Conservation (phyloP, 2,888 invertebrate species). For the Pecten maximus region DNA sequence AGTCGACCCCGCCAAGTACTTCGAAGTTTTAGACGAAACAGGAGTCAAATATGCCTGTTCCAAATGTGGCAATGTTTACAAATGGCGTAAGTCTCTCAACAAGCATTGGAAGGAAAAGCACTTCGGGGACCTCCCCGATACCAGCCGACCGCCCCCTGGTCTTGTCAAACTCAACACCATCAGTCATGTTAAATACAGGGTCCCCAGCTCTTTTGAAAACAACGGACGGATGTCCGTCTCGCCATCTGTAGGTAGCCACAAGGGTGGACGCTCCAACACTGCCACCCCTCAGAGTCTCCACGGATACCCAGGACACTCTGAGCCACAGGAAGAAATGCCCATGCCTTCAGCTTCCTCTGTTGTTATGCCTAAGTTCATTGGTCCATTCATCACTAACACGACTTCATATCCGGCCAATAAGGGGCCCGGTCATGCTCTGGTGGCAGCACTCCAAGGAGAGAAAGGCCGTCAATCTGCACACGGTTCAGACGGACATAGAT, state of each 20-base stretch:
- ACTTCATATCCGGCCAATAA: conserved; percentile 45
- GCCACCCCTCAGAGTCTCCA: conserved; percentile 50
- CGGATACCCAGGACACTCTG: conserved; percentile 52
- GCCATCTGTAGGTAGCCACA: conserved; percentile 55
- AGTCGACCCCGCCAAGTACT: conserved; percentile 80
- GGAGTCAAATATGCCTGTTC: conserved; percentile 82
- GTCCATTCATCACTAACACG: conserved; percentile 75
- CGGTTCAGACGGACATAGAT: background rate
- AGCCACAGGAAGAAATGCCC: conserved; percentile 39
- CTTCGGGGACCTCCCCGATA: conserved; percentile 76
- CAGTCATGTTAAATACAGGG: conserved; percentile 51
- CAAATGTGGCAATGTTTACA: conserved; percentile 82
- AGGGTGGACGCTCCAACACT: conserved; percentile 43
- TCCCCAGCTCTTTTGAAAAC: conserved; percentile 46
- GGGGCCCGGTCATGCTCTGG: conserved; percentile 55
- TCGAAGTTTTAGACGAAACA: conserved; percentile 78
- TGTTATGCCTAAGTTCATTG: conserved; percentile 74
- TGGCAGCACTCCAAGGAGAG: conserved; percentile 40
- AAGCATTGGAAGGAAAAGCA: conserved; percentile 83
- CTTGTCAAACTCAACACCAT: conserved; percentile 52
- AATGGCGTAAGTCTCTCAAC: conserved; percentile 82
- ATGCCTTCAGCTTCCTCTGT: conserved; percentile 56
- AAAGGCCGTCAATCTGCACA: conserved; percentile 14
- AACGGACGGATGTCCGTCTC: conserved; percentile 60
- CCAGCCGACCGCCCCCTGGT: conserved; percentile 69